Percentiles rank a stretch among this genome's conserved stretches.
Conservation (phyloP, 2,888 invertebrate species). For the Spialia ferax region DNA sequence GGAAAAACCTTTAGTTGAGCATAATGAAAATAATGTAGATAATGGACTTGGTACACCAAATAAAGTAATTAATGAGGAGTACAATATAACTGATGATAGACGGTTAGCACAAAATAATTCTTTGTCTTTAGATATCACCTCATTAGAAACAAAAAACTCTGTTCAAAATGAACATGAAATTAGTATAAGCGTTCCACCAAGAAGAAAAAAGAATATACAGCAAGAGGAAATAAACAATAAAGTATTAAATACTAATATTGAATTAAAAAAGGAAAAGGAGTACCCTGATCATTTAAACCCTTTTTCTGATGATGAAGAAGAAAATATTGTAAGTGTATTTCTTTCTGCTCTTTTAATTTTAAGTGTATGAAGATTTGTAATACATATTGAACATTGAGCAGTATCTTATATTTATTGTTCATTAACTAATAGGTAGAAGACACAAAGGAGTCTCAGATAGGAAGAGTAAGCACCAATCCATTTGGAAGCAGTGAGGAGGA, state of each 20-base stretch:
- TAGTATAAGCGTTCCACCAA: slow-evolving; percentile 76
- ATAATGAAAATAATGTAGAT: background rate
- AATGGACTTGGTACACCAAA: slow-evolving; percentile 8
- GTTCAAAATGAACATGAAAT: slow-evolving; percentile 59
- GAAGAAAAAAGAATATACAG: slow-evolving; percentile 69
- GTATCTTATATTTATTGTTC: background rate
- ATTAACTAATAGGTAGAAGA: slow-evolving; percentile 31
- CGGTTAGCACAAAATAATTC: slow-evolving; percentile 67
- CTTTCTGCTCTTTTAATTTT: background rate
- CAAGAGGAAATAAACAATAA: slow-evolving; percentile 54
- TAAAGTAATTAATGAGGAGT: slow-evolving; percentile 52
- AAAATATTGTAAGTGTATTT: slow-evolving; percentile 60
- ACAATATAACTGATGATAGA: slow-evolving; percentile 75
- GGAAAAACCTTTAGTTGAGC: slow-evolving; percentile 40
- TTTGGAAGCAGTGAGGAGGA: slow-evolving; percentile 90
- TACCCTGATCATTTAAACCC: slow-evolving; percentile 95
- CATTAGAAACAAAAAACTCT: slow-evolving; percentile 48
- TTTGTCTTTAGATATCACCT: slow-evolving; percentile 47
- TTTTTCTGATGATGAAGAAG: slow-evolving; percentile 90
- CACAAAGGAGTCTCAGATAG: slow-evolving; percentile 51
- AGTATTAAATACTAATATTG: slow-evolving; percentile 48
- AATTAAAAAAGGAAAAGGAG: slow-evolving; percentile 52
- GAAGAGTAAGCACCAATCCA: slow-evolving; percentile 87
- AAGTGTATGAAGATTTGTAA: background rate
- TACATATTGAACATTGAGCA: background rate